These are phyloP conservation scores for Habroteleia sp. DNA, from an alignment of 2,888 invertebrate genomes.

Conservation along the genomic window DNA sequence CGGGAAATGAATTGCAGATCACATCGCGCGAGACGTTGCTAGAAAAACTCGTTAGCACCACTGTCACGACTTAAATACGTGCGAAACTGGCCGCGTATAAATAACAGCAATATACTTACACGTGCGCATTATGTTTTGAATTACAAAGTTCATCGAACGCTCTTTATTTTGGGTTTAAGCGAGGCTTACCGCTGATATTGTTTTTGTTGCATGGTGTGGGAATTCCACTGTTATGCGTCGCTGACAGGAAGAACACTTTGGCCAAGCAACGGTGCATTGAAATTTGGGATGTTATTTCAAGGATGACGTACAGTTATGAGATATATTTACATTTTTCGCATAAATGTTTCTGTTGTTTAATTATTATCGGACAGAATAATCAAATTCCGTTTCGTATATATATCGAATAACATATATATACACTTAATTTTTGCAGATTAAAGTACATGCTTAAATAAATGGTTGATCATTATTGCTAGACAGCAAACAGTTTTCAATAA, in stretches of 20 bases:
- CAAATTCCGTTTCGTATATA: too few species aligned
- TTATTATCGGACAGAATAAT: too few species aligned
- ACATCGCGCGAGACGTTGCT: slow-evolving; percentile 67
- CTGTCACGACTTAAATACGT: slow-evolving; percentile 78
- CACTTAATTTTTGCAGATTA: too few species aligned
- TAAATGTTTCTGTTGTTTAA: too few species aligned
- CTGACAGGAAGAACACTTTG: slow-evolving; percentile 40
- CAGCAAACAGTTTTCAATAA: slow-evolving; percentile 27
- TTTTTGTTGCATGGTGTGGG: slow-evolving; percentile 46
- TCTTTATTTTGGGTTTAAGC: slow-evolving; percentile 45
- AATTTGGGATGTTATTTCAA: slow-evolving; percentile 37
- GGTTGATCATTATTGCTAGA: too few species aligned
- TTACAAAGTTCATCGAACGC: slow-evolving; percentile 63
- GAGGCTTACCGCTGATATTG: slow-evolving; percentile 24
- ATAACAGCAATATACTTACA: slow-evolving; percentile 17
- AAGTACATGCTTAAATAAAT: too few species aligned
- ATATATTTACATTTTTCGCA: slow-evolving; percentile 25
- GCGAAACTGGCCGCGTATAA: slow-evolving; percentile 71
- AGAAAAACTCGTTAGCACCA: slow-evolving; percentile 71
- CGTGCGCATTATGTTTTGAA: slow-evolving; percentile 35
- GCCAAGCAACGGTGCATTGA: slow-evolving; percentile 31
- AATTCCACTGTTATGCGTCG: slow-evolving; percentile 33
- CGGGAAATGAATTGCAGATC: slow-evolving; percentile 71
- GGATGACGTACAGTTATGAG: slow-evolving; percentile 8
- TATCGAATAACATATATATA: too few species aligned